Base-by-base conservation (phyloP, 2,113 vertebrate species). In the Potamarius usumacintae region DNA sequence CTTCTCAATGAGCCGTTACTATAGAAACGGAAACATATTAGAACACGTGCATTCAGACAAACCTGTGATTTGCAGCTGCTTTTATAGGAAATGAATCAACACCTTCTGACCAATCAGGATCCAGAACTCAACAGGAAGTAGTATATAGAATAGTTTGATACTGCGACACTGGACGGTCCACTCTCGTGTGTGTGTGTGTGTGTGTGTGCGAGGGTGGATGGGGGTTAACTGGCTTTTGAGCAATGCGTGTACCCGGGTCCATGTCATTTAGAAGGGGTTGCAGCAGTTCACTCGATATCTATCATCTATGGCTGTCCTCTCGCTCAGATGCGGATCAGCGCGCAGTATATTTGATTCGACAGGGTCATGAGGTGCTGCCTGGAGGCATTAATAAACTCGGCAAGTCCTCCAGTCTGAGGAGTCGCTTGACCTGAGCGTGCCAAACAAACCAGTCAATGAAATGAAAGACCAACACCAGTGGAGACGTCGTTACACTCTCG, bases 321-420 rank as follows among this genome's bases (percentile, higher is more conserved):
- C 82, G 71, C 84, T 48, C 79, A 85, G 88, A 88, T 84, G 86
- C 85, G 87, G 89, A 90, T 92, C 90, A 92, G 90, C 85, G 85
- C 88, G 80, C 89, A 87, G 79, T 86, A 89, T 87, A 92, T 91
- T 89, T 90, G 89, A 90, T 91, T 90, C 88, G 86, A 89, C 90
- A 86, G 87, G 91, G 88, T 87, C 88, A 89, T 55, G 57, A 85
- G 89, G 90, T 88, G 80, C 85, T 72, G 87, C 87, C 88, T 90
- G 71, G 82, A 89, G 85, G 88, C 90, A 91, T 91, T 90, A 92
- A 92, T 91, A 92, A 90, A 90, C 84, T 87, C 84, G n/a, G 81
- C 85, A 78, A 86, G 78, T 90, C 88, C 69, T 85, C 34, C 57
- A 69, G 84, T 69, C 88, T 69, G 69, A 34, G 55, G 81, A 84